These are phyloP conservation scores for Eptatretus burgeri DNA, from an alignment of 2,113 vertebrate genomes.

Conservation along the genomic window DNA sequence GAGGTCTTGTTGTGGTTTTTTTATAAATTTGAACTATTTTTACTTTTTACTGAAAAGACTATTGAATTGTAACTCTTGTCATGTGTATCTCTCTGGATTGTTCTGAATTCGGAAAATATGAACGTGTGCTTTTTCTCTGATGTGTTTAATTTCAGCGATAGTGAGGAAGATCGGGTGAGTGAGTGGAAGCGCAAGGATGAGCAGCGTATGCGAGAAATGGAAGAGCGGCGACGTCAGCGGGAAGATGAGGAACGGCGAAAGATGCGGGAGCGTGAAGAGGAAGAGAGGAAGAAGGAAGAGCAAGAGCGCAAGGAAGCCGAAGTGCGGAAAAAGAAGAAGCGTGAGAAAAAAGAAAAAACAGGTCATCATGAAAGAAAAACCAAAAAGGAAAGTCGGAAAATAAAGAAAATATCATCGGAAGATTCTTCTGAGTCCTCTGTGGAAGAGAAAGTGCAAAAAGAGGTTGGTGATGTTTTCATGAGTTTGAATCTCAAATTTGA, in stretches of 20 bases:
- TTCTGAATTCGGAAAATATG: too few relatives aligned
- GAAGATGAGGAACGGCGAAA: slow-evolving; percentile 64
- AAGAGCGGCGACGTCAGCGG: slow-evolving; percentile 54
- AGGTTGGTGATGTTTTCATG: too few relatives aligned
- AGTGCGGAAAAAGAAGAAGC: slow-evolving; percentile 9
- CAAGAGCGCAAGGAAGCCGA: slow-evolving; percentile 31
- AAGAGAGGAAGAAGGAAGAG: slow-evolving; percentile 50
- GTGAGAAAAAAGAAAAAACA: neutral
- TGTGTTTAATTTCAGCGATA: slow-evolving; percentile 10
- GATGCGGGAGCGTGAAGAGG: slow-evolving; percentile 47
- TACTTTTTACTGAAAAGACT: too few relatives aligned
- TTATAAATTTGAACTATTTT: too few relatives aligned
- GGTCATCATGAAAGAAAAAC: neutral
- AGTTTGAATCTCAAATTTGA: too few relatives aligned
- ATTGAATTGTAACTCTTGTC: too few relatives aligned
- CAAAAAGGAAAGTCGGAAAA: neutral
- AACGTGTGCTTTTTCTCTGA: too few relatives aligned
- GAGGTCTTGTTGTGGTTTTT: too few relatives aligned
- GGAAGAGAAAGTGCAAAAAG: too few relatives aligned
- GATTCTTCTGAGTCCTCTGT: too few relatives aligned
- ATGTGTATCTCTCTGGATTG: too few relatives aligned
- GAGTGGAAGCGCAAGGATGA: slow-evolving; percentile 82
- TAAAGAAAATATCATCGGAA: neutral
- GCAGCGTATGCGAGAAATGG: slow-evolving; percentile 45
- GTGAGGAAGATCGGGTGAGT: slow-evolving; percentile 44